phyloP scores from a whole-genome alignment of 1,140 invertebrate genomes.

The Lordiphosa mommai region DNA sequence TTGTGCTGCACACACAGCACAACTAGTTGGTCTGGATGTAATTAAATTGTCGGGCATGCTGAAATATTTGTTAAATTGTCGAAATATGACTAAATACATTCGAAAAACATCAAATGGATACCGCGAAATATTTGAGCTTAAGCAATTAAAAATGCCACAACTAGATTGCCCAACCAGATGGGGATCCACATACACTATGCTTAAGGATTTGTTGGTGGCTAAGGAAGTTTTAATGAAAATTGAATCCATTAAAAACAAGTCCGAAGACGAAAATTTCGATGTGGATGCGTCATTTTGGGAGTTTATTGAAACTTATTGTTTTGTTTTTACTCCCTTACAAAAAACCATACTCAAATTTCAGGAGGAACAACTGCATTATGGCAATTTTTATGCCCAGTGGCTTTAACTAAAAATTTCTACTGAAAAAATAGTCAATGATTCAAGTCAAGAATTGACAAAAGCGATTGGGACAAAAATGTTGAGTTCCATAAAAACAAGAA shows the following conservation, averaged over 20 bases:
- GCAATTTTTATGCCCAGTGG: constrained; percentile 26
- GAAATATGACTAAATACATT: constrained; percentile 21
- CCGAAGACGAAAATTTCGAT: too few relatives aligned
- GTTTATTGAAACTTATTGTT: too few relatives aligned
- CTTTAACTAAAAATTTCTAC: constrained; percentile 3
- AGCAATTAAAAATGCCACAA: constrained; percentile 19
- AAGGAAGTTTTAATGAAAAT: too few relatives aligned
- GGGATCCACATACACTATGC: constrained; percentile 5
- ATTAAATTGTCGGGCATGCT: not conserved
- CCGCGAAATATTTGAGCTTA: constrained; percentile 12
- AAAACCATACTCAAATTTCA: constrained; percentile 20
- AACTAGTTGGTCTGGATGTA: too few relatives aligned
- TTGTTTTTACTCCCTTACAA: constrained; percentile 12
- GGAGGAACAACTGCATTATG: constrained; percentile 18
- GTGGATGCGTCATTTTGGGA: too few relatives aligned
- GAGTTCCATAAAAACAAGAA: not conserved
- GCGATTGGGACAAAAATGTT: too few relatives aligned
- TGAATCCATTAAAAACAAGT: too few relatives aligned
- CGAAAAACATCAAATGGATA: constrained; percentile 16
- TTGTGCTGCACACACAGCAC: too few relatives aligned
- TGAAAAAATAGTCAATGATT: too few relatives aligned
- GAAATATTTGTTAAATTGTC: not conserved
- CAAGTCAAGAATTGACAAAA: too few relatives aligned
- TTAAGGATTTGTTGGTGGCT: not conserved
- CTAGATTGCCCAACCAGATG: constrained; percentile 26